Evolutionary conservation across 2,113 vertebrate species (phyloP).

Genomic region (Pelodiscus sinensis): DNA sequence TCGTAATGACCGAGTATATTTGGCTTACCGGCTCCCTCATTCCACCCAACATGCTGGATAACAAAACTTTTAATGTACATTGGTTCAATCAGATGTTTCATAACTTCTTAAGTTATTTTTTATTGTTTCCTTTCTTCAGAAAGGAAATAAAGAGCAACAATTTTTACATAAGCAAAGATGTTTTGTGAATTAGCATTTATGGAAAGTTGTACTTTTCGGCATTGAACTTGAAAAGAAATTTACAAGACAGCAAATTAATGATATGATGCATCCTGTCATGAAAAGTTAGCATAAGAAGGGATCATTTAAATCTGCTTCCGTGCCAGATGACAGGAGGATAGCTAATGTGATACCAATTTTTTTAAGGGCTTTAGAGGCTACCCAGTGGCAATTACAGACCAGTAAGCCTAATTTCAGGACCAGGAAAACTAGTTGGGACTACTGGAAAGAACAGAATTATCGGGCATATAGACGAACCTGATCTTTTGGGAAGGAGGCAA

Average conservation of each 20-base stretch:
- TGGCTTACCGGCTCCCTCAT: no score
- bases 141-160: slow-evolving; percentile 11
- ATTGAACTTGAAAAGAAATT: slow-evolving; percentile 27
- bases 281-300: slow-evolving; percentile 39
- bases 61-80: no score
- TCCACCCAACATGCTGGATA: no score
- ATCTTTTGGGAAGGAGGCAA: background rate
- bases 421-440: background rate
- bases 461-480: background rate
- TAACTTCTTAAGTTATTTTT: background rate
- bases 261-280: background rate
- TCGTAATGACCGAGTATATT: no score
- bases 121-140: background rate
- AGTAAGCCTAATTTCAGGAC: background rate
- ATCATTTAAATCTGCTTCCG: background rate
- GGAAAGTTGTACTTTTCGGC: background rate
- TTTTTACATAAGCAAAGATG: background rate
- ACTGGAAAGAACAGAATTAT: background rate
- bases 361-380: background rate
- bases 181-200: slow-evolving; percentile 36
- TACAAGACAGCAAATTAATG: slow-evolving; percentile 37
- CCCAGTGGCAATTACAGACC: background rate
- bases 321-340: background rate
- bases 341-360: background rate
- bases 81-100: background rate